Conservation (phyloP, 2,113 vertebrate genomes). For the Dromaius novaehollandiae region DNA sequence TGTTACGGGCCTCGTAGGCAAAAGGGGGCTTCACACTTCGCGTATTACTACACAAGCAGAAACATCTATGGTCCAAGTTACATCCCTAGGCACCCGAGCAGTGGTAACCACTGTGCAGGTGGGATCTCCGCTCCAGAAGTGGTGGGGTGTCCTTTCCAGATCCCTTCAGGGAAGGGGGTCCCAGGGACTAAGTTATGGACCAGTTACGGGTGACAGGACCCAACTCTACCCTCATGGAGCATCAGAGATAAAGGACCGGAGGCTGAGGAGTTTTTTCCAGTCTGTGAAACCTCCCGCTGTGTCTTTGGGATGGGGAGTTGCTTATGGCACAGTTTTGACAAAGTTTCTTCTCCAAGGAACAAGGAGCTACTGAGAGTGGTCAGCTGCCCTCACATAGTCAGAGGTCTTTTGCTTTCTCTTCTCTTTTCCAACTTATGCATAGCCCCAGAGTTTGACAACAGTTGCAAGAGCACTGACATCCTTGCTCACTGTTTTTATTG, state of each 20-base stretch:
- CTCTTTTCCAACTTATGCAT: not conserved
- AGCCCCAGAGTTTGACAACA: not conserved
- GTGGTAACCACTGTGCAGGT: not conserved
- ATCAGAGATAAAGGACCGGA: not conserved
- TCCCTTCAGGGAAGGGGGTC: not conserved
- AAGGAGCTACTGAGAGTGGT: not conserved
- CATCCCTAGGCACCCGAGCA: fast-evolving
- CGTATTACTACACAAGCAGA: not conserved
- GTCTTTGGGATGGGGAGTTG: not conserved
- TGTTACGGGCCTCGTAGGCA: not conserved
- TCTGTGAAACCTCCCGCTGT: not conserved
- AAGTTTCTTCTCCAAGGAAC: not conserved
- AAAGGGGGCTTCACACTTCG: not conserved
- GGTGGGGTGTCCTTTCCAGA: not conserved
- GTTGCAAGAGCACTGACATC: not conserved
- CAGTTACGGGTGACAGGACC: fast-evolving
- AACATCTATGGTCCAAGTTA: not conserved
- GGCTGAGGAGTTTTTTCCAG: not conserved
- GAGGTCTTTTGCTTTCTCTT: not conserved
- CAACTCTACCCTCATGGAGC: not conserved
- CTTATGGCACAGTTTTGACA: not conserved
- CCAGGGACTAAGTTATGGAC: not conserved
- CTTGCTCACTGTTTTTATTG: fast-evolving
- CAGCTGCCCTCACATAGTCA: not conserved
- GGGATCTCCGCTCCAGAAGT: not conserved